A percentile compares a stretch with the other conserved stretches of the same genome.
These are phyloP conservation scores for Nomada lathburiana DNA, from an alignment of 2,888 invertebrate species.

Conservation along the genomic window DNA sequence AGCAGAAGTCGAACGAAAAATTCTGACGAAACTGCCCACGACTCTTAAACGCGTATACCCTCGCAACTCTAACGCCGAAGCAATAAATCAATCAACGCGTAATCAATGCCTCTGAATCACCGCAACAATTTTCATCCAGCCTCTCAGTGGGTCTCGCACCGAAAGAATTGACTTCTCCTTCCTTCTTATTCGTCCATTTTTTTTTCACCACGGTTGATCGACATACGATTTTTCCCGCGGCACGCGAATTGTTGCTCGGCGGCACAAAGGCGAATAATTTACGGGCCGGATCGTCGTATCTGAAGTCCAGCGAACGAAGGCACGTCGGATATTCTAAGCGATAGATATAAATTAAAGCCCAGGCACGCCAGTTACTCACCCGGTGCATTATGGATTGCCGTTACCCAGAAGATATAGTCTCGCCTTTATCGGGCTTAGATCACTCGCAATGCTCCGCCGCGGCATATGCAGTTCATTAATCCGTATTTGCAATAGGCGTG, in stretches of 20 bases:
- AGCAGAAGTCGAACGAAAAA: too few species aligned
- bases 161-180: not conserved
- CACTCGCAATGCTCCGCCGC: slow-evolving; percentile 76
- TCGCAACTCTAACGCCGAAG: not conserved
- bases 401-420: slow-evolving; percentile 62
- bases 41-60: too few species aligned
- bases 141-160: too few species aligned
- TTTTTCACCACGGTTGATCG: not conserved
- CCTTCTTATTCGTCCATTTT: too few species aligned
- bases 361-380: slow-evolving; percentile 52
- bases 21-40: too few species aligned
- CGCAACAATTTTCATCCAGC: not conserved
- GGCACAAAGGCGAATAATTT: slow-evolving; percentile 39
- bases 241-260: not conserved
- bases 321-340: slow-evolving; percentile 70
- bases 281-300: slow-evolving; percentile 29
- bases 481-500: slow-evolving; percentile 75
- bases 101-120: not conserved
- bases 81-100: not conserved
- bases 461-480: slow-evolving; percentile 79
- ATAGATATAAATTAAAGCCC: slow-evolving; percentile 73
- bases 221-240: slow-evolving; percentile 5
- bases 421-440: slow-evolving; percentile 79
- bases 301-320: slow-evolving; percentile 74
- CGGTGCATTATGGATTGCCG: slow-evolving; percentile 63